These are phyloP conservation scores for Plebejus melissa DNA, from an alignment of 2,888 invertebrate genomes.

Conservation along the genomic window DNA sequence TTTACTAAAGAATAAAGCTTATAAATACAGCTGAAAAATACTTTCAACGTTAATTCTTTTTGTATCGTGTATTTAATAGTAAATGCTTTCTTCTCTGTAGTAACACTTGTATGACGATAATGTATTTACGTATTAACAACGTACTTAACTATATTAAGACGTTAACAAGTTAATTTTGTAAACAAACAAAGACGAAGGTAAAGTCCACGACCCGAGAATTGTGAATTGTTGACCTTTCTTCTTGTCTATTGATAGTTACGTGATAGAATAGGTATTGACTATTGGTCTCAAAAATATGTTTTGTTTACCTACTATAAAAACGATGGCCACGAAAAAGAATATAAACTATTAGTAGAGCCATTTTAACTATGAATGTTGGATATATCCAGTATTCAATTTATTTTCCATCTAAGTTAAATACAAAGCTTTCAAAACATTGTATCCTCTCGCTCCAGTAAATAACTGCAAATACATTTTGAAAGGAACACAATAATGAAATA, in stretches of 20 bases:
- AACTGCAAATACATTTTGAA: background rate
- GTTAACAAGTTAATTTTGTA: background rate
- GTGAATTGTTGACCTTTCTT: background rate
- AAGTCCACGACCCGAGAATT: background rate
- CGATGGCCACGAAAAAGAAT: background rate
- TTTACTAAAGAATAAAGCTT: background rate
- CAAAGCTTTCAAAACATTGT: background rate
- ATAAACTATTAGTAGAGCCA: no score
- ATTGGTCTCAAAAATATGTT: background rate
- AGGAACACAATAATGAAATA: background rate
- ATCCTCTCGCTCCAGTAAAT: background rate
- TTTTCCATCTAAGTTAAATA: no score
- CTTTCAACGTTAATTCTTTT: background rate
- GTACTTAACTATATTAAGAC: constrained; percentile 13
- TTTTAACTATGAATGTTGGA: no score
- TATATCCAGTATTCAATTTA: no score
- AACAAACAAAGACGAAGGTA: background rate
- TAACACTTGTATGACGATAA: constrained; percentile 20
- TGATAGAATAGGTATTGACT: background rate
- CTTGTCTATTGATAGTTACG: background rate
- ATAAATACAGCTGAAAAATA: background rate
- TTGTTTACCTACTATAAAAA: background rate
- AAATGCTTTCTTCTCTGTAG: background rate
- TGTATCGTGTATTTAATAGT: no score
- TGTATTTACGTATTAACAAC: constrained; percentile 6